Base-by-base conservation (phyloP, 2,888 invertebrate species). In the Sesamia inferens region DNA sequence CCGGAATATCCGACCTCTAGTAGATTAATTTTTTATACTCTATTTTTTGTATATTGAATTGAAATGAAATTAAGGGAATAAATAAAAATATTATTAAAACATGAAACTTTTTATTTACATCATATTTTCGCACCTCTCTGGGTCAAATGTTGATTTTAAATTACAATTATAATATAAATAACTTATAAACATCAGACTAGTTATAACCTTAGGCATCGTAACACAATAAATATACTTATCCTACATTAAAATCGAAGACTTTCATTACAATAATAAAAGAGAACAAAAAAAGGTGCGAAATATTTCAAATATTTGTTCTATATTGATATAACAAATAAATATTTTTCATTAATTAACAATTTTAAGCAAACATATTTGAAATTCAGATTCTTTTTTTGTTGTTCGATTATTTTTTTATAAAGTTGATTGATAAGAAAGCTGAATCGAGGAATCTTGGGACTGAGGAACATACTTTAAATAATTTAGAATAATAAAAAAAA, bases 51-150 rank as follows among this genome's bases (percentile, higher is more conserved):
- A 6, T 31, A 24, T 5, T n/a, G n/a, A n/a, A n/a, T n/a, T n/a
- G n/a, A n/a, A n/a, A n/a, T n/a, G n/a, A n/a, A n/a, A n/a, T n/a
- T 19, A 19, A 8, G 13, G 14, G 1, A 24, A 42, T 14, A 55
- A 31, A 70, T 68, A 61, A 82, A 82, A 70, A 47, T 0, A 14
- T 0, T 0, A 57, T 48, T 78, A 74, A 81, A 81, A 79, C 2
- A 81, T 81, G 81, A 81, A 81, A 81, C 81, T 81, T 79, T 81
- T 82, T 83, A 83, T 82, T 81, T 67, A 79, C 79, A 81, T 55
- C 54, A 44, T 64, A 1, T 57, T 68, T 68, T 73, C 82, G 71
- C 79, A 79, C 82, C 68, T 77, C 19, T 24, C n/a, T 44, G 70
- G 63, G n/a, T 55, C 1, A 44, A 63, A 51, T 55, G 70, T 73